A percentile compares a stretch with the other conserved stretches of the same genome.
Evolutionary conservation across 2,113 vertebrate species (phyloP).

Genomic region (Romanogobio albipinnatus): DNA sequence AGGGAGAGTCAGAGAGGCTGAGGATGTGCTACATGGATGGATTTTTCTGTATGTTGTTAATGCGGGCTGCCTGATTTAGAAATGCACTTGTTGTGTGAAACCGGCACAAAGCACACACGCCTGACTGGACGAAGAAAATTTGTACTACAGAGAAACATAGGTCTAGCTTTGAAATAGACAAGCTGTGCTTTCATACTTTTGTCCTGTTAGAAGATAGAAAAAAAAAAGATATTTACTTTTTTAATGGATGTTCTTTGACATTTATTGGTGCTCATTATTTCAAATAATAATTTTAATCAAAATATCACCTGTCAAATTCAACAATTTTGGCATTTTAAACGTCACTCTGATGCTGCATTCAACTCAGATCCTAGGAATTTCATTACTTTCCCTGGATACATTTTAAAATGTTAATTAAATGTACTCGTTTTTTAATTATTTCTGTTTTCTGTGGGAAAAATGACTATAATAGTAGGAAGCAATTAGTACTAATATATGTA

Average conservation of each 20-base stretch:
- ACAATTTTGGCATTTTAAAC: neutral
- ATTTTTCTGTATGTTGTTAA: conserved; percentile 1
- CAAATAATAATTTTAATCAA: neutral
- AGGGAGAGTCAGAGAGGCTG: neutral
- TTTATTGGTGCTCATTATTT: neutral
- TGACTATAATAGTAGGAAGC: neutral
- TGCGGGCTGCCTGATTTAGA: neutral
- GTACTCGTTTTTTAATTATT: neutral
- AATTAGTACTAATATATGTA: neutral
- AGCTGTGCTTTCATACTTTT: neutral
- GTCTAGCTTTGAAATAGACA: neutral
- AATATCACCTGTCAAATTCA: too few species aligned
- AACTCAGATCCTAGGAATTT: neutral
- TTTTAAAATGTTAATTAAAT: neutral
- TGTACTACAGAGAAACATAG: neutral
- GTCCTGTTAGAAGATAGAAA: neutral
- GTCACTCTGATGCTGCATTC: neutral
- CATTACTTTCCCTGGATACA: neutral
- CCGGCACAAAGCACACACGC: neutral
- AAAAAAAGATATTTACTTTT: neutral
- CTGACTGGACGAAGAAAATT: neutral
- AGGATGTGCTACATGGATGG: neutral
- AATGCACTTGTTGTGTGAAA: neutral
- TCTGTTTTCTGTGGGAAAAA: neutral
- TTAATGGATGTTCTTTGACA: neutral